Evolutionary conservation across 2,113 vertebrate species (phyloP).

Genomic region (Phoenicopterus ruber): DNA sequence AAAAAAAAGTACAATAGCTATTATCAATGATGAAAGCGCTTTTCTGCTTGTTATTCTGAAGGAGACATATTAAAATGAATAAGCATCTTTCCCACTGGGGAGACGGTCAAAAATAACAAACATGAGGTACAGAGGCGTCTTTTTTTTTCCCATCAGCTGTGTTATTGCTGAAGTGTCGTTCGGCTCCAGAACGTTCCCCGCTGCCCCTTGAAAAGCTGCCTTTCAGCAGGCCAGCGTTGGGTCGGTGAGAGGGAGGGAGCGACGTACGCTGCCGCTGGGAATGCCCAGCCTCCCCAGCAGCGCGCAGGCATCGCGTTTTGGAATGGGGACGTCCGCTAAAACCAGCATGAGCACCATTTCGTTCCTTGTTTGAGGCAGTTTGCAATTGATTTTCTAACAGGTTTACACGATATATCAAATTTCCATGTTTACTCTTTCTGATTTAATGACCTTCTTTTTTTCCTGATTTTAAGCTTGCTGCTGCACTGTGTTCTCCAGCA

Average conservation of each 20-base stretch:
- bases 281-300: background rate
- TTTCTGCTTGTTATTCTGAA: background rate
- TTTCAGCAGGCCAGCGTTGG: background rate
- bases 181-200: background rate
- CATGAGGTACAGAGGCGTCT: background rate
- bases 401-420: background rate
- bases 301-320: background rate
- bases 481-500: background rate
- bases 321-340: background rate
- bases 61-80: background rate
- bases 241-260: background rate
- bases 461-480: background rate
- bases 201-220: background rate
- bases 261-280: background rate
- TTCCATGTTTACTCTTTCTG: background rate
- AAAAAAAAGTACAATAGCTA: background rate
- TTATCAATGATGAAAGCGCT: background rate
- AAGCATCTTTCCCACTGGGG: background rate
- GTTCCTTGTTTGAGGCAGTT: background rate
- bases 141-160: background rate
- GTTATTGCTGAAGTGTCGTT: background rate
- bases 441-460: background rate
- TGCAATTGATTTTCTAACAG: background rate
- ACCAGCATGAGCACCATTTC: background rate
- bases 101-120: background rate